Evolutionary conservation across 2,797 vertebrate genomes (phyloP), one percentile per base, ranked within the genome.

Genomic region (Sparus aurata): DNA sequence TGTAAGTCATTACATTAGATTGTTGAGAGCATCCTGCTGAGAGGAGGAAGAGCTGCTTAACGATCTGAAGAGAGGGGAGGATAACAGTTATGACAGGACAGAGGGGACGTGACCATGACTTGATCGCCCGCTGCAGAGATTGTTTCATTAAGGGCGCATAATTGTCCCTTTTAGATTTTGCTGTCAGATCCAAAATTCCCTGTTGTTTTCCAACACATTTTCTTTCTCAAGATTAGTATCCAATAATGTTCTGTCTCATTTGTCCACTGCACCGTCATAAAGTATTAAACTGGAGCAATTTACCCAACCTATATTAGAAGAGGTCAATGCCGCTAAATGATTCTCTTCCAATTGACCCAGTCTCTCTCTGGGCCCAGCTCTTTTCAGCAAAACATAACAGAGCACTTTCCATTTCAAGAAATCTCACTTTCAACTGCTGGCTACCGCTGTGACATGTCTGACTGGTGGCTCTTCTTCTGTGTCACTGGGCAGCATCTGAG

Each of bases 41-140:
- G 79, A 81, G 18, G 50, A 60, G 49, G 70, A 62, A 57, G 43
- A 27, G 12, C 59, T 72, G 69, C 46, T 83, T 85, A 90, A 86
- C 41, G 65, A 75, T 65, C 57, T 68, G 72, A 75, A 46, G 67
- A 70, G 62, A 46, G n/a, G 50, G 17, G 45, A 65, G 18, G 66
- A 88, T 84, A 87, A 88, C 74, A 82, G 79, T 71, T 80, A 75
- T 77, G 59, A 84, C 77, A 82, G 84, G 80, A 81, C 80, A 85
- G 84, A 85, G 53, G 61, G 60, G 77, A 82, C 55, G 59, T 73
- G 75, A 80, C 86, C 82, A 47, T 71, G 79, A 73, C 77, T 75
- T 63, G 69, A 83, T 70, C 69, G 53, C 62, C 61, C 58, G 61
- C 53, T 66, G 46, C 43, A 63, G 77, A 85, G 23, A 82, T 11